Conservation (phyloP, 2,888 invertebrate species). For the Palloptera scutellata region DNA sequence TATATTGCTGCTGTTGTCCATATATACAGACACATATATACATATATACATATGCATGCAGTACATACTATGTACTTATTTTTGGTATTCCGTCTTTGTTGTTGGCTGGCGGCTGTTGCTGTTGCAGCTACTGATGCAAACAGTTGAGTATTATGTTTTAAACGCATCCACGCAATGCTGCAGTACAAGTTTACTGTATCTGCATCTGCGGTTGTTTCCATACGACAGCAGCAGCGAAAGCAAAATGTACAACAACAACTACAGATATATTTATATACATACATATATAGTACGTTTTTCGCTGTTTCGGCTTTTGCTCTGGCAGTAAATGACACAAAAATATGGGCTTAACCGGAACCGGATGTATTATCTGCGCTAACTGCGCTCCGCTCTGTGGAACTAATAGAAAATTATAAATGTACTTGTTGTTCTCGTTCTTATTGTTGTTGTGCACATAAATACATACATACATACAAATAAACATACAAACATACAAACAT, state of each 20-base stretch:
- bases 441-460: conserved; percentile 1
- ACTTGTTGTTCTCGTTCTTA: neutral
- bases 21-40: neutral
- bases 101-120: too few relatives aligned
- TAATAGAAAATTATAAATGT: conserved; percentile 42
- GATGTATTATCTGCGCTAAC: conserved; percentile 66
- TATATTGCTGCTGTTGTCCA: too few relatives aligned
- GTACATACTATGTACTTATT: too few relatives aligned
- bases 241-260: too few relatives aligned
- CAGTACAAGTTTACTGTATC: too few relatives aligned
- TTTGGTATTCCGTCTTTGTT: too few relatives aligned
- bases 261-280: too few relatives aligned
- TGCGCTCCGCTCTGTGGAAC: conserved; percentile 40
- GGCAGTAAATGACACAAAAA: conserved; percentile 57
- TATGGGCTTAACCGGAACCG: conserved; percentile 66
- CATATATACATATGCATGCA: too few relatives aligned
- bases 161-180: too few relatives aligned
- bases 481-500: neutral
- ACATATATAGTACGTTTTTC: too few relatives aligned
- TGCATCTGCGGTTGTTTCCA: too few relatives aligned
- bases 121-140: neutral
- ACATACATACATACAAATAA: neutral
- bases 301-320: conserved; percentile 20
- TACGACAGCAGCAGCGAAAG: too few relatives aligned
- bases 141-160: neutral